Evolutionary conservation across 2,113 vertebrate genomes (phyloP).

Genomic region (Abramis brama): DNA sequence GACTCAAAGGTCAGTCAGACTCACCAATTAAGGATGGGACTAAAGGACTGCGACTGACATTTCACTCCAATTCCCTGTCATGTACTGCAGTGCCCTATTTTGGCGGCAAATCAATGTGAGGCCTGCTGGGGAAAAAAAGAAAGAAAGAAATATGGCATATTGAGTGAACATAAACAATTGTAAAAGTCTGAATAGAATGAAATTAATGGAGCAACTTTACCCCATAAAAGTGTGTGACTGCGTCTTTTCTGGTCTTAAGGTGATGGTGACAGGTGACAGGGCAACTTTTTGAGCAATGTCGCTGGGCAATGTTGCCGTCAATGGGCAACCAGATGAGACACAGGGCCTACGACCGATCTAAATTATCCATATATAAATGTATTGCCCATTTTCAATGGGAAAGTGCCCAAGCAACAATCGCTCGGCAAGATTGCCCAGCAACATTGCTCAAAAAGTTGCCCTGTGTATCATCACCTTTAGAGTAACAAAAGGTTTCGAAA

Average conservation of each 20-base stretch:
- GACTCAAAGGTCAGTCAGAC: not conserved
- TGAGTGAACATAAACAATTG: conserved; percentile 1
- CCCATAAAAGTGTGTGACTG: too few relatives aligned
- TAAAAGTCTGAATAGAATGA: not conserved
- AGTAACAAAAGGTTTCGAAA: not conserved
- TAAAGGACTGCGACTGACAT: conserved; percentile 17
- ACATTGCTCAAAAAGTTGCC: too few relatives aligned
- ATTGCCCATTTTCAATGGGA: too few relatives aligned
- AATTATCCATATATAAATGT: too few relatives aligned
- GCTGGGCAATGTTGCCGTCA: too few relatives aligned
- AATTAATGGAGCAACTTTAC: not conserved
- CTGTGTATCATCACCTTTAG: too few relatives aligned
- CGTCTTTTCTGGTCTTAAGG: not conserved
- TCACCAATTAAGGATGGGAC: conserved; percentile 13
- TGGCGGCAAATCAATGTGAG: conserved; percentile 2
- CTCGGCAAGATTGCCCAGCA: too few relatives aligned
- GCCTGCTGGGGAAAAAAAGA: not conserved
- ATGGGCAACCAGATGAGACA: too few relatives aligned
- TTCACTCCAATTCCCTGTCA: conserved; percentile 27
- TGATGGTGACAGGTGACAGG: too few relatives aligned
- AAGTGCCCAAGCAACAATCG: too few relatives aligned
- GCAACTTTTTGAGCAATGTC: too few relatives aligned
- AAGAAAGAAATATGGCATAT: not conserved
- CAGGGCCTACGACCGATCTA: too few relatives aligned
- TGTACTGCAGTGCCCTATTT: not conserved